phyloP scores from a whole-genome alignment of 2,797 vertebrate species.

The Sebastes steindachneri region DNA sequence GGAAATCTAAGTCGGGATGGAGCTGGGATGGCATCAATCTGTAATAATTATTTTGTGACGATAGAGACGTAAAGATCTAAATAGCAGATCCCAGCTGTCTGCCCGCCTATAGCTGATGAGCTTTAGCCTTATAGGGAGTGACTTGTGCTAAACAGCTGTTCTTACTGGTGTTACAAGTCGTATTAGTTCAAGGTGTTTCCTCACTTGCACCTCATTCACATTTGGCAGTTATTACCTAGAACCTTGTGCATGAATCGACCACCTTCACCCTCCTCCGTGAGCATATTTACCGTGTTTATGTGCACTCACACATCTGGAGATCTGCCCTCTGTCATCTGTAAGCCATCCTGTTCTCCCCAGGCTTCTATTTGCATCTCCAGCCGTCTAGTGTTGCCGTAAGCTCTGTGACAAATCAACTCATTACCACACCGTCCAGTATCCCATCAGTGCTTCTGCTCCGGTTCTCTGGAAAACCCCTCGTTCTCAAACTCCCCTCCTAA shows the following conservation, averaged over 20 bases:
- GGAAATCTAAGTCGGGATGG: not conserved
- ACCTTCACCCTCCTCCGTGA: not conserved
- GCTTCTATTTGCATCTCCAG: slow-evolving; percentile 34
- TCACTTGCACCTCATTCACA: slow-evolving; percentile 18
- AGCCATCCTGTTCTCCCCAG: slow-evolving; percentile 32
- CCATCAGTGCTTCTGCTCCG: not conserved
- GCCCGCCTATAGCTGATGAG: not conserved
- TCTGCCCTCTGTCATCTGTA: slow-evolving; percentile 33
- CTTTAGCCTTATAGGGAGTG: not conserved
- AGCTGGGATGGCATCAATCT: not conserved
- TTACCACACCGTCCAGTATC: not conserved
- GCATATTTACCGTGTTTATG: not conserved
- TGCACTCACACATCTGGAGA: slow-evolving; percentile 35
- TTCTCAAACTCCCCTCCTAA: not conserved
- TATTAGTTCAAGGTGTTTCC: slow-evolving; percentile 17
- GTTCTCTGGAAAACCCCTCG: slow-evolving; percentile 10
- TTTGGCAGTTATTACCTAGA: slow-evolving; percentile 25
- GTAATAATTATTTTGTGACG: not conserved
- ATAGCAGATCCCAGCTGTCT: not conserved
- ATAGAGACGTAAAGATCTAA: not conserved
- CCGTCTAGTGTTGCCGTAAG: not conserved
- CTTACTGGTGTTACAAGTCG: not conserved
- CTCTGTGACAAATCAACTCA: slow-evolving; percentile 44
- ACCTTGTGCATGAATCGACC: not conserved
- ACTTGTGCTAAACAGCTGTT: not conserved